phyloP scores from a whole-genome alignment of 2,113 vertebrate species.

The Cynocephalus volans region DNA sequence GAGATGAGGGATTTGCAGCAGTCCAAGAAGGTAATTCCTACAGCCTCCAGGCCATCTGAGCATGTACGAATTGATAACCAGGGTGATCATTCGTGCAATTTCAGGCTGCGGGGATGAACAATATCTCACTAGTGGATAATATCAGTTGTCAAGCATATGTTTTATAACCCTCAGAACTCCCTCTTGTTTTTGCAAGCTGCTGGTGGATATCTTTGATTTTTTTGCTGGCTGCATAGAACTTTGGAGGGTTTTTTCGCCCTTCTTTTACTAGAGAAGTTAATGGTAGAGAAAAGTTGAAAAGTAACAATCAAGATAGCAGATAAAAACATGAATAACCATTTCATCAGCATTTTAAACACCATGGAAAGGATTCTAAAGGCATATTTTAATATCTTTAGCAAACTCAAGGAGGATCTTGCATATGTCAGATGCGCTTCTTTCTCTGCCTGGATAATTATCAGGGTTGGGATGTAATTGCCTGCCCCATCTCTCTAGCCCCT shows the following conservation, averaged over 20 bases:
- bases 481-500: neutral
- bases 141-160: slow-evolving; percentile 85
- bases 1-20: slow-evolving; percentile 79
- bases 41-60: slow-evolving; percentile 76
- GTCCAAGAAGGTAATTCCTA: slow-evolving; percentile 75
- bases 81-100: slow-evolving; percentile 71
- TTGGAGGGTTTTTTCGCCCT: slow-evolving; percentile 69
- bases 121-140: slow-evolving; percentile 87
- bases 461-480: neutral
- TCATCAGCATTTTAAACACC: neutral
- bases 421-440: slow-evolving; percentile 52
- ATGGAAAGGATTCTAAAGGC: neutral
- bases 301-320: slow-evolving; percentile 66
- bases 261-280: slow-evolving; percentile 79
- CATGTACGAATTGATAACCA: slow-evolving; percentile 66
- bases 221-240: slow-evolving; percentile 79
- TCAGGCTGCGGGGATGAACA: slow-evolving; percentile 83
- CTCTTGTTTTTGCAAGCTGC: slow-evolving; percentile 84
- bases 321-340: slow-evolving; percentile 79
- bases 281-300: slow-evolving; percentile 82
- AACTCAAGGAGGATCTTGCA: slow-evolving; percentile 9
- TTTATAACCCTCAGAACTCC: slow-evolving; percentile 86
- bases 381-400: neutral
- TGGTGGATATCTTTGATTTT: slow-evolving; percentile 85
- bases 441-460: neutral